Evolutionary conservation across 2,888 invertebrate species (phyloP).

Genomic region (Nudaria mundana): DNA sequence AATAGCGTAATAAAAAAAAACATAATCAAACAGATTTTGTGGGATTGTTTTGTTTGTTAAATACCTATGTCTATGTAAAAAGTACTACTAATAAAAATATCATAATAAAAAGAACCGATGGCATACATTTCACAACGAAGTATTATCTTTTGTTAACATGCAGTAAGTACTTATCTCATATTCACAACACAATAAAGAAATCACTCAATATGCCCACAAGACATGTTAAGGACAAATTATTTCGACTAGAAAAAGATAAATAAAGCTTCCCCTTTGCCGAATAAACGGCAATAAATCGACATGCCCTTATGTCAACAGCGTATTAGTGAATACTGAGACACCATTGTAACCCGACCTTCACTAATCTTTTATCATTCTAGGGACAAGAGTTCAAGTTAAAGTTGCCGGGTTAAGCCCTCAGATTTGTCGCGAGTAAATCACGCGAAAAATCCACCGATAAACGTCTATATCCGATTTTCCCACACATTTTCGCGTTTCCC

Average conservation of each 20-base stretch:
- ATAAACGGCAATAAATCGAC: conserved; percentile 74
- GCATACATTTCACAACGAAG: not conserved
- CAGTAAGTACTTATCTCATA: no score
- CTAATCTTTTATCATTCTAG: conserved; percentile 7
- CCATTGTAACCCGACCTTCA: conserved; percentile 41
- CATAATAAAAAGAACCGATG: not conserved
- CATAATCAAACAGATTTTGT: no score
- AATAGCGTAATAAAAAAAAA: no score
- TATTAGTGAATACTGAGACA: conserved; percentile 61
- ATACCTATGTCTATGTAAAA: no score
- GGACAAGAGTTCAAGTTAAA: conserved; percentile 39
- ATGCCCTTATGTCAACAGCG: conserved; percentile 72
- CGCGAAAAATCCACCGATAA: conserved; percentile 78
- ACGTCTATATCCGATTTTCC: conserved; percentile 81
- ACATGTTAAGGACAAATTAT: conserved; percentile 54
- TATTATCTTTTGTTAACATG: not conserved
- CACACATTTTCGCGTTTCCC: conserved; percentile 78
- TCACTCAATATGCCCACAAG: conserved; percentile 40
- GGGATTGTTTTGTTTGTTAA: no score
- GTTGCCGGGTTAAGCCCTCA: conserved; percentile 60
- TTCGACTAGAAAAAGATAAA: conserved; percentile 71
- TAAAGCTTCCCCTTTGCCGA: conserved; percentile 64
- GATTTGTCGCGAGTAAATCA: conserved; percentile 78
- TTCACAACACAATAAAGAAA: conserved; percentile 29
- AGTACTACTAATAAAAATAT: no score